Evolutionary conservation across 2,797 vertebrate species (phyloP).

Genomic region (Megaceryle alcyon): DNA sequence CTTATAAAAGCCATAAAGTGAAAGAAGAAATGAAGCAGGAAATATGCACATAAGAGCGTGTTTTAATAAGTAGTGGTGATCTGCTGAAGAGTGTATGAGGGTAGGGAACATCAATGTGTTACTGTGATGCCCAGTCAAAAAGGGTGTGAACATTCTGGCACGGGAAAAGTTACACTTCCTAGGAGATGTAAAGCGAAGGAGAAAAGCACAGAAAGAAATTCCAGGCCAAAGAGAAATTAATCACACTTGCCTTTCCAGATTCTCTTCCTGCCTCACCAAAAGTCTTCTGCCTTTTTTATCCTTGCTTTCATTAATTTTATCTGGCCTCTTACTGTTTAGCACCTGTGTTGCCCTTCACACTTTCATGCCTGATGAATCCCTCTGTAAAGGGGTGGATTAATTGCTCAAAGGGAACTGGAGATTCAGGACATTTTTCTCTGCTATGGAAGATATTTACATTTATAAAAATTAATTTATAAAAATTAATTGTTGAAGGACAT

Average conservation of each 20-base stretch:
- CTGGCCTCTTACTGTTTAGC: neutral
- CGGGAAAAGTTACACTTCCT: neutral
- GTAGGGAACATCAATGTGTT: neutral
- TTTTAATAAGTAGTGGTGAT: neutral
- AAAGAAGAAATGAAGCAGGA: neutral
- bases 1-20: neutral
- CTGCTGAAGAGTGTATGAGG: neutral
- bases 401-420: neutral
- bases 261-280: neutral
- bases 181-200: neutral
- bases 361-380: neutral
- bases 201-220: neutral
- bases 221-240: neutral
- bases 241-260: neutral
- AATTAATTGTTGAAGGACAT: neutral
- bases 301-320: neutral
- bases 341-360: neutral
- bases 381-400: neutral
- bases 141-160: neutral
- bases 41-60: neutral
- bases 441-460: neutral
- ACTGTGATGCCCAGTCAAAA: neutral
- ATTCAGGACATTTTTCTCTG: neutral
- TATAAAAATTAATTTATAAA: fast-evolving
- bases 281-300: neutral